Conservation (phyloP, 1,140 invertebrate genomes). For the Lanistes nyassanus region DNA sequence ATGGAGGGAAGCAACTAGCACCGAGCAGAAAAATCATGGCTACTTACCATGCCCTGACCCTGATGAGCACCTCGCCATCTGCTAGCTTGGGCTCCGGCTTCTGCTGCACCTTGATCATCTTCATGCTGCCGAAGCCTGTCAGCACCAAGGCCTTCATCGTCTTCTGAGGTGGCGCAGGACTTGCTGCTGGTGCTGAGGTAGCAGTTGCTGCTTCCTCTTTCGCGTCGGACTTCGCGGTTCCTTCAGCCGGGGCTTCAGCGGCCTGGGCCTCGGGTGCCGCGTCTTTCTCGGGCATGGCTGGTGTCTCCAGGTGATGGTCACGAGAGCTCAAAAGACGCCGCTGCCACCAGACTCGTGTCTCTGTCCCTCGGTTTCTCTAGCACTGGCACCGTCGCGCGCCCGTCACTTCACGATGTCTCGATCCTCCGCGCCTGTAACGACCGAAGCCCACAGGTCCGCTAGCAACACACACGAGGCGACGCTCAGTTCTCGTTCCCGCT, state of each 20-base stretch:
- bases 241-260: constrained; percentile 3
- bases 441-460: too few relatives aligned
- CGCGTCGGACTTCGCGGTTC: constrained; percentile 25
- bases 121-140: constrained; percentile 84
- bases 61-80: constrained; percentile 84
- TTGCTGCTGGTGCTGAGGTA: constrained; percentile 12
- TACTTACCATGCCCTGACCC: constrained; percentile 87
- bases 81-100: constrained; percentile 79
- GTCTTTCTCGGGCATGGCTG: constrained; percentile 16
- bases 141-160: constrained; percentile 84
- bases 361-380: too few relatives aligned
- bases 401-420: too few relatives aligned
- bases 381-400: too few relatives aligned
- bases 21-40: constrained; percentile 6
- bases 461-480: too few relatives aligned
- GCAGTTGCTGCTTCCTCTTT: constrained; percentile 13
- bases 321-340: too few relatives aligned
- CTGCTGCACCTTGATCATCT: constrained; percentile 83
- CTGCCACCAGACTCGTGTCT: too few relatives aligned
- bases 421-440: too few relatives aligned
- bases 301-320: too few relatives aligned
- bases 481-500: too few relatives aligned
- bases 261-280: constrained; percentile 10
- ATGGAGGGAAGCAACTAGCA: not conserved
- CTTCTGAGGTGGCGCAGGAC: constrained; percentile 70